These are phyloP conservation scores for Sebastes steindachneri DNA, from an alignment of 2,797 vertebrate genomes.

Conservation along the genomic window DNA sequence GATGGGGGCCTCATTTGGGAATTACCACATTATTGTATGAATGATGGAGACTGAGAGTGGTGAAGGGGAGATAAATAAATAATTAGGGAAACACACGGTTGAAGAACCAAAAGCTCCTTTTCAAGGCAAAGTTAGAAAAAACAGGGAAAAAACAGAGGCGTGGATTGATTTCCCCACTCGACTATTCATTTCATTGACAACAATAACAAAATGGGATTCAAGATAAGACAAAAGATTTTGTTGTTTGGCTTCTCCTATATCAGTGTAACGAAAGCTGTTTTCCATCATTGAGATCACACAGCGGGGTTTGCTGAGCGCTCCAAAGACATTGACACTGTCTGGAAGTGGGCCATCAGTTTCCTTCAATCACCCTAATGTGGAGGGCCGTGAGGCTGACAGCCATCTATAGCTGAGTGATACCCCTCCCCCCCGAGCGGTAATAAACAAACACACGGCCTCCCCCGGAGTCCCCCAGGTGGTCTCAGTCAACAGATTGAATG, in stretches of 20 bases:
- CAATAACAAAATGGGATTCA: constrained; percentile 40
- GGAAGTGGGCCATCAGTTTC: constrained; percentile 75
- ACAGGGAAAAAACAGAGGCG: not conserved
- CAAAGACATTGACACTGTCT: constrained; percentile 74
- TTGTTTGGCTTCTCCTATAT: constrained; percentile 61
- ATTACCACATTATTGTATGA: constrained; percentile 74
- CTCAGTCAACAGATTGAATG: constrained; percentile 75
- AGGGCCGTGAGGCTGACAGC: constrained; percentile 65
- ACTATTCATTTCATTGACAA: constrained; percentile 38
- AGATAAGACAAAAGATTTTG: constrained; percentile 53
- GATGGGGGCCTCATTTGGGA: constrained; percentile 72
- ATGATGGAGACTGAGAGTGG: constrained; percentile 53
- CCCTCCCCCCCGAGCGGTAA: constrained; percentile 53
- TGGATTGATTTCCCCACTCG: constrained; percentile 26
- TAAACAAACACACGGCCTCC: constrained; percentile 75
- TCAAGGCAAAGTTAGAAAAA: not conserved
- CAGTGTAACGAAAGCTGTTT: constrained; percentile 66
- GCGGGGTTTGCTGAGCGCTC: constrained; percentile 46
- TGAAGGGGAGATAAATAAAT: constrained; percentile 77
- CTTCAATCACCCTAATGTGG: constrained; percentile 75
- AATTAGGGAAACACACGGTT: constrained; percentile 62
- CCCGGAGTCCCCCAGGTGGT: constrained; percentile 71
- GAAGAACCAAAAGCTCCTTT: constrained; percentile 34
- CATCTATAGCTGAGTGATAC: constrained; percentile 53
- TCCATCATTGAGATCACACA: constrained; percentile 62